phyloP scores from a whole-genome alignment of 2,888 invertebrate genomes.

The Heteromyza rotundicornis region DNA sequence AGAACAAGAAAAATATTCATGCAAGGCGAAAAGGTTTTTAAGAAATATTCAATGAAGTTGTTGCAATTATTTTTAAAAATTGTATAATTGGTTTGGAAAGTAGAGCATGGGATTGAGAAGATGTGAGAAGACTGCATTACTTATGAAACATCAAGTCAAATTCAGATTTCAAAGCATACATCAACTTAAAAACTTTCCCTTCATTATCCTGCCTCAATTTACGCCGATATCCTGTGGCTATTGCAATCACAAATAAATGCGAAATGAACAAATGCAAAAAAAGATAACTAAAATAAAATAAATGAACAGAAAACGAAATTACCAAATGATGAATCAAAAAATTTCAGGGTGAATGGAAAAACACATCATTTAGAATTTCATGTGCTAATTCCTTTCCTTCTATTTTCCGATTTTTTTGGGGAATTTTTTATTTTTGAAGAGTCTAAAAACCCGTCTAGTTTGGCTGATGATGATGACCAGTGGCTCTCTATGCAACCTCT shows the following conservation, averaged over 20 bases:
- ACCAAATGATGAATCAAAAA: constrained; percentile 9
- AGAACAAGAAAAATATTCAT: constrained; percentile 5
- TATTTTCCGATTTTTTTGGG: constrained; percentile 7
- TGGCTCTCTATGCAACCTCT: too few species aligned
- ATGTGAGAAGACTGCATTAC: too few species aligned
- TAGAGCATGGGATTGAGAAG: too few species aligned
- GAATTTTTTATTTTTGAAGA: background rate
- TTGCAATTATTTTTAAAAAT: too few species aligned
- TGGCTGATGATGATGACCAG: constrained; percentile 26
- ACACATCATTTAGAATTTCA: constrained; percentile 34
- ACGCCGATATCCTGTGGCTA: constrained; percentile 52
- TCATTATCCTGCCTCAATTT: constrained; percentile 31
- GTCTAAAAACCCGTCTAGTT: background rate
- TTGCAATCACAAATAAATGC: constrained; percentile 41
- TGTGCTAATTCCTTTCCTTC: background rate
- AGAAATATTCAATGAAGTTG: background rate
- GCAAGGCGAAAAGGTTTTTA: background rate
- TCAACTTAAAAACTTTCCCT: background rate
- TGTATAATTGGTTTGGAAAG: too few species aligned
- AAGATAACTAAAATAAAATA: too few species aligned
- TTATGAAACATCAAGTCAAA: too few species aligned
- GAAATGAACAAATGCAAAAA: background rate
- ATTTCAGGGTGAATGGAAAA: constrained; percentile 27
- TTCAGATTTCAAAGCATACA: too few species aligned
- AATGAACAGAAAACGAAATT: constrained; percentile 12